Base-by-base conservation (phyloP, 2,797 vertebrate species). In the Eupleurogrammus muticus region DNA sequence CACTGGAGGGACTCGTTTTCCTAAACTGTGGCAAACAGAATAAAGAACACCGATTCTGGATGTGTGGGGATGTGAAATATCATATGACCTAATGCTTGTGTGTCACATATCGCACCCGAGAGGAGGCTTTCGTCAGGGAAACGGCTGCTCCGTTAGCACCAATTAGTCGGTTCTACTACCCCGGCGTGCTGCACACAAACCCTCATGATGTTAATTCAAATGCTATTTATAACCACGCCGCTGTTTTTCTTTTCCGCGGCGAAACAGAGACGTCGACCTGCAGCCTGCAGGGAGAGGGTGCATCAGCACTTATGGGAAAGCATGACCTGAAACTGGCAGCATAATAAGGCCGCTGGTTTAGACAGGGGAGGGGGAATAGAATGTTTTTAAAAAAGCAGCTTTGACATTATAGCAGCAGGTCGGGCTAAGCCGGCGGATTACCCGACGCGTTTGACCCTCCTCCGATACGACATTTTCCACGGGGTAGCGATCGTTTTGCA, bases 151-250 rank as follows among this genome's bases (percentile, higher is more conserved):
- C 4, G 32, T 49, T 75, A 35, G 59, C 44, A 16, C 74, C 35
- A 49, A 5, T 70, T 69, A 57, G 4, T 40, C 35, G n/a, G 34
- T 5, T 3, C 23, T 13, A 16, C 6, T 35, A 0, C n/a, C 4
- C 23, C 5, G 34, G 2, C 40, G 47, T 32, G 42, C 20, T 16
- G 24, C 28, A 58, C 56, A 55, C 5, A 42, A 36, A 48, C 20
- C 24, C 35, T 16, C 38, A 32, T n/a, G 47, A 73, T 34, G 59
- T 47, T 63, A 59, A 63, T 44, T 38, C 28, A 36, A 40, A 0
- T 34, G 47, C 60, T 86, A 77, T 86, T 81, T 86, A 83, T 77
- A 82, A 81, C 57, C 65, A 51, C 9, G 56, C 53, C 21, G 69
- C 61, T 51, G 55, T 70, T 80, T 73, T 62, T 64, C 61, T 59